Base-by-base conservation (phyloP, 1,140 invertebrate species). In the Archivesica marissinica region DNA sequence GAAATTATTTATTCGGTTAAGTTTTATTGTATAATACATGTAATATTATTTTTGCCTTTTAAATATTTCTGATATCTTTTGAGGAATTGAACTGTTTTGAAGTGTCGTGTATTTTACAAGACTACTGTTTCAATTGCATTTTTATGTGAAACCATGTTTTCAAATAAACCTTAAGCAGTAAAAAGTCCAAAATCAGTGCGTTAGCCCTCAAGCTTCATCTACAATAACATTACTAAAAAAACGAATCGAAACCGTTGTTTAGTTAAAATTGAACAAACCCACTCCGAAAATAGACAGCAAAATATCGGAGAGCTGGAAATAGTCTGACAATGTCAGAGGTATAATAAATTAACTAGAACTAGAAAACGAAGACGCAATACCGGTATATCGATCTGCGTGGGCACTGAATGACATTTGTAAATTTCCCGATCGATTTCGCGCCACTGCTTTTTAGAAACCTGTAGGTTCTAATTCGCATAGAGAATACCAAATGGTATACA, bases 1-100 rank as follows among this genome's bases (percentile, higher is more conserved):
- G 30, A 64, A 64, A 6, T 64, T 64, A 64, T 64, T 64, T 64
- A 64, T 64, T 64, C 59, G 59, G 59, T 64, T 64, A 64, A 64
- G 59, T 64, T 64, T 64, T 64, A 64, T 64, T 64, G 28, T 64
- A 35, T 59, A 17, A 59, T 3, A 4, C 25, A 4, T 17, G n/a
- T n/a, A n/a, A n/a, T n/a, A 4, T 17, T 59, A 59, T 59, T 59
- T 28, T 59, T 59, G 33, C 2, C 33, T 23, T 28, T 59, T 59
- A 59, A 59, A 59, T 59, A 59, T 59, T 59, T 59, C 7, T 17
- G 33, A 7, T n/a, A 28, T 30, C n/a, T 30, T 52, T 59, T 30
- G 54, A 30, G 25, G 9, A 59, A 28, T 4, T 59, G 54, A 59
- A 17, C 3, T n/a, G 33, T 25, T 59, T 59, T 59, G n/a, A 28